Evolutionary conservation across 2,797 vertebrate genomes (phyloP), one percentile per base, ranked within the genome.

Genomic region (Sarcoramphus papa): DNA sequence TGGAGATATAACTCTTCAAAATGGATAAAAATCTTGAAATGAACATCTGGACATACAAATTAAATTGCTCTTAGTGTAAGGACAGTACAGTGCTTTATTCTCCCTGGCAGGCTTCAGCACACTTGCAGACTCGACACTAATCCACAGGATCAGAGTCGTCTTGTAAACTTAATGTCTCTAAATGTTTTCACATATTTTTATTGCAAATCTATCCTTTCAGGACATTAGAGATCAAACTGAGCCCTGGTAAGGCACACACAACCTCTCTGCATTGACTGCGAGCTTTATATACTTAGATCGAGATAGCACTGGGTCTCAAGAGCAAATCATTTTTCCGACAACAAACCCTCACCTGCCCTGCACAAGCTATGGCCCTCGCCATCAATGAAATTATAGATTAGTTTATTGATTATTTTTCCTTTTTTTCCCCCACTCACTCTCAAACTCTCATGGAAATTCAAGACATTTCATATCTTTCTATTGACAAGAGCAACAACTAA

Each of bases 111-210:
- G 92, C 91, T 90, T 68, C 75, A 83, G 81, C 95, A 92, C 86
- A 81, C 95, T 97, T 90, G 73, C 93, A 78, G 92, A 60, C 92
- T 96, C 63, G 12, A 93, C 92, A 53, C 96, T 97, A 97, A 97
- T 96, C 95, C 93, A 41, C 69, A 67, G 96, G 94, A 96, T 97
- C 94, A 94, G 85, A 97, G 92, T 93, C 91, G 78, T 94, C 94
- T 84, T 94, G 95, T 96, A 97, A 96, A 94, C 97, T 94, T 95
- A 94, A 95, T 96, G 92, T 97, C 91, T 95, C 83, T 97, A 92
- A 95, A 93, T 85, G 91, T 97, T 97, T 97, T 94, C 94, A 91
- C 72, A 40, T 94, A 95, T 96, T 97, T 97, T 96, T 97, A 95
- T 96, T 95, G 94, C 94, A 97, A 94, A 94, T 95, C 92, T 94